These are phyloP conservation scores for human DNA, from an alignment of 2,113 vertebrate genomes.

Conservation along the genomic window GRCh38 chr13:43861501-43862000, in stretches of 20 bases:
- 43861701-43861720: not conserved
- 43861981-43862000: not conserved
- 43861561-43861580: not conserved
- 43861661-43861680: not conserved
- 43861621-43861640: not conserved
- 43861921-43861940: not conserved
- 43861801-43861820: constrained; percentile 4
- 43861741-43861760: not conserved
- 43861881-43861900: not conserved
- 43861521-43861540: not conserved
- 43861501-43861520: not conserved
- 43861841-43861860: not conserved
- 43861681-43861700: not conserved
- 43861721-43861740: not conserved
- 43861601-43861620: not conserved
- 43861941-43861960: not conserved
- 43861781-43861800: not conserved
- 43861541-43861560: not conserved
- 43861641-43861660: not conserved
- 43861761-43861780: not conserved
- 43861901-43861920: not conserved
- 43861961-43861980: constrained; percentile 29
- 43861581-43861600: not conserved
- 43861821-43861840: not conserved
- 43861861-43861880: not conserved